Evolutionary conservation across 64 coral and sea anemone species (phyloP).

Genomic region (Stylophora pistillata): DNA sequence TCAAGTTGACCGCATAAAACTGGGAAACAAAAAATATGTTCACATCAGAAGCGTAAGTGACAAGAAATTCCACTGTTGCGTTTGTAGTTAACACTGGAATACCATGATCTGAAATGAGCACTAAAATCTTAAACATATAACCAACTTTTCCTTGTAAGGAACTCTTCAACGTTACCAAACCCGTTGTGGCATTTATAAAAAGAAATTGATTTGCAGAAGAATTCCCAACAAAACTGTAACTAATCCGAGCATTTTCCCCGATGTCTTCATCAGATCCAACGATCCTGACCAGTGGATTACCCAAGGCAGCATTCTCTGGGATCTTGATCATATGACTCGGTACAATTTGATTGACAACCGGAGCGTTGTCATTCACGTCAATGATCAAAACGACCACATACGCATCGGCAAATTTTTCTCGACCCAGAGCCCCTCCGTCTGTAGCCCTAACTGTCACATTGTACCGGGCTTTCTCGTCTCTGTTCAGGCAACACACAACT

Average conservation of each 20-base stretch:
- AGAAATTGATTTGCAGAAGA: constrained; percentile 12
- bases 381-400: constrained; percentile 8
- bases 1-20: constrained; percentile 34
- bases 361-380: constrained; percentile 62
- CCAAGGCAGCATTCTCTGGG: constrained; percentile 39
- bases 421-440: constrained; percentile 48
- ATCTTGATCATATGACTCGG: constrained; percentile 41
- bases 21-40: constrained; percentile 45
- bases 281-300: constrained; percentile 19
- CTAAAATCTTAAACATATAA: neutral
- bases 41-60: constrained; percentile 54
- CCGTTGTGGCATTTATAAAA: constrained; percentile 43
- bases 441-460: constrained; percentile 57
- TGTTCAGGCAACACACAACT: constrained; percentile 12
- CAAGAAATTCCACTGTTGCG: constrained; percentile 36
- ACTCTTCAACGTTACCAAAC: constrained; percentile 41
- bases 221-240: neutral
- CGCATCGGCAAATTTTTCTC: constrained; percentile 33
- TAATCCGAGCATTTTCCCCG: constrained; percentile 31
- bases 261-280: constrained; percentile 47
- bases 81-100: constrained; percentile 25
- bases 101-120: constrained; percentile 48
- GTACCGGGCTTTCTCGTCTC: constrained; percentile 36
- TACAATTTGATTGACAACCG: constrained; percentile 17
- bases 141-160: constrained; percentile 61